These are phyloP conservation scores for Mastacembelus armatus DNA, from an alignment of 2,797 vertebrate species.

Conservation along the genomic window DNA sequence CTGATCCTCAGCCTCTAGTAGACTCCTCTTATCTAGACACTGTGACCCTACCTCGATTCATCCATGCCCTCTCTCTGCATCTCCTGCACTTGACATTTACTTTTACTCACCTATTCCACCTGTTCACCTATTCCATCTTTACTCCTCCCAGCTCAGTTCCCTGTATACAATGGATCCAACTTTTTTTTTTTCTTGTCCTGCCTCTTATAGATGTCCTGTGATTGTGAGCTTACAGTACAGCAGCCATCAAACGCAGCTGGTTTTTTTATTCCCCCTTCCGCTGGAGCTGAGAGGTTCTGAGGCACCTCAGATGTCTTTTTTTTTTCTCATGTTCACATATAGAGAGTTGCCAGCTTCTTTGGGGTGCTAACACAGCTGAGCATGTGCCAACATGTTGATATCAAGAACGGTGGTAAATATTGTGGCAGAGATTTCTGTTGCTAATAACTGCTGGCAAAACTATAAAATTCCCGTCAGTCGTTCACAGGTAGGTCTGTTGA, in stretches of 20 bases:
- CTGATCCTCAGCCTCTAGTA: constrained; percentile 46
- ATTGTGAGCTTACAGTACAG: constrained; percentile 55
- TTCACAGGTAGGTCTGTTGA: constrained; percentile 22
- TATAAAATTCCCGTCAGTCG: constrained; percentile 24
- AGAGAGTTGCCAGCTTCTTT: constrained; percentile 44
- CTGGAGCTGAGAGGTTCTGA: constrained; percentile 58
- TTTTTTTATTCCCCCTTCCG: constrained; percentile 60
- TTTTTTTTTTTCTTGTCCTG: constrained; percentile 24
- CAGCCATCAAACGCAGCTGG: constrained; percentile 51
- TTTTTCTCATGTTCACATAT: constrained; percentile 48
- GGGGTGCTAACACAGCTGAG: constrained; percentile 37
- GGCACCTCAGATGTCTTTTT: constrained; percentile 44
- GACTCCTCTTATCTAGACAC: constrained; percentile 43
- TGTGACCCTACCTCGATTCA: constrained; percentile 39
- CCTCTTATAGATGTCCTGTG: constrained; percentile 31
- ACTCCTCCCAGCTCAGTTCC: constrained; percentile 8
- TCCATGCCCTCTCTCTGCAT: constrained; percentile 28
- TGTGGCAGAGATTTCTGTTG: constrained; percentile 16
- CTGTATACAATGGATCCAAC: constrained; percentile 18
- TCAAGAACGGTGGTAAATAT: constrained; percentile 33
- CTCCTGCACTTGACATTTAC: constrained; percentile 26
- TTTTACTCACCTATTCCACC: constrained; percentile 17
- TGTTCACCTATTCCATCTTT: constrained; percentile 12
- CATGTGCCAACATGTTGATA: constrained; percentile 48
- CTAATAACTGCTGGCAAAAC: constrained; percentile 40